phyloP scores from a whole-genome alignment of 2,113 vertebrate species.

The Numida meleagris region DNA sequence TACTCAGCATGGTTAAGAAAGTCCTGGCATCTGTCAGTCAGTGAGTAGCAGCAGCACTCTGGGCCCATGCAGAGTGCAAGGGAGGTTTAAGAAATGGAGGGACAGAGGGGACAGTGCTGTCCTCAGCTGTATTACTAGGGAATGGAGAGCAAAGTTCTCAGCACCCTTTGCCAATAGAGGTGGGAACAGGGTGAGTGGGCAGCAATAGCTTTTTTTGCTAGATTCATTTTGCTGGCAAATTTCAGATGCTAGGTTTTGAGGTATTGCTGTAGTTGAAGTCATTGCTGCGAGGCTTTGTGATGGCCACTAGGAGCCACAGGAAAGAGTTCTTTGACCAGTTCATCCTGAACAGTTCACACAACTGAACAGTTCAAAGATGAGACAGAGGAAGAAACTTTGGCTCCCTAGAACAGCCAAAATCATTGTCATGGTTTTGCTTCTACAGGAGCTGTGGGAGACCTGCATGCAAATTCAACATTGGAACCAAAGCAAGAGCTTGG shows the following conservation, averaged over 20 bases:
- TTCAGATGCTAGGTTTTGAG: not conserved
- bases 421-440: not conserved
- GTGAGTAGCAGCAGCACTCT: not conserved
- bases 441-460: not conserved
- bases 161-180: not conserved
- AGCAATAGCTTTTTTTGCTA: not conserved
- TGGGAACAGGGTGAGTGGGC: not conserved
- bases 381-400: not conserved
- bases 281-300: not conserved
- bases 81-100: not conserved
- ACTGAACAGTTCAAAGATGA: not conserved
- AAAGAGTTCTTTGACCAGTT: not conserved
- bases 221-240: not conserved
- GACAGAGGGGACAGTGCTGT: rapidly evolving
- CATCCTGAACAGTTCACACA: not conserved
- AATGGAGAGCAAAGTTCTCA: not conserved
- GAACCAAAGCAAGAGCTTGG: not conserved
- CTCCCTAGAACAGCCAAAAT: not conserved
- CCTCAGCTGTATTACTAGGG: rapidly evolving
- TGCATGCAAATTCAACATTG: not conserved
- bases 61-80: rapidly evolving
- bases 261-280: rapidly evolving
- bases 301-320: not conserved
- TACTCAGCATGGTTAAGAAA: rapidly evolving
- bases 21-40: no score